Evolutionary conservation across 2,797 vertebrate species (phyloP), one percentile per base, ranked within the genome.

Genomic region (Macroramphosus scolopax): DNA sequence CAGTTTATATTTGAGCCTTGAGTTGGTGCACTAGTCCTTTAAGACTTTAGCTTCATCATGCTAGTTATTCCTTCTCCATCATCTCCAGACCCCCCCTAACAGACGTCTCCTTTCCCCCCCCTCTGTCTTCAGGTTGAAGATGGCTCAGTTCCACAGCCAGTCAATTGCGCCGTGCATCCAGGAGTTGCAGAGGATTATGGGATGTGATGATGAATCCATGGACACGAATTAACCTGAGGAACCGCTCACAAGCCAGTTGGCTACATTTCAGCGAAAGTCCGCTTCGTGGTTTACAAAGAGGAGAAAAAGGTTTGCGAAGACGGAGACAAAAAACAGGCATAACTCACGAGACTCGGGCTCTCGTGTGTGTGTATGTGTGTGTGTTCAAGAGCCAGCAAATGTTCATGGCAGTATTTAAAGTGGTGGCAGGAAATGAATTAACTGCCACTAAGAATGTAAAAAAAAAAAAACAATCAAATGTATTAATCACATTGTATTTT

Each of bases 141-240:
- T 72, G 64, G 86, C 85, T 40, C 81, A 80, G 59, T 38, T 63
- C 3, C 79, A 86, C 35, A 88, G 79, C 43, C 79, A 62, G 17
- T 50, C 74, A 5, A 68, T 89, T n/a, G 32, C 25, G 1, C 83
- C 84, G 1, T 90, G 87, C 29, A 50, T 90, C 31, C 44, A 79
- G 13, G 65, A 86, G 56, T 34, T 90, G 80, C 63, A 89, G 40
- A 88, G 79, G 65, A 78, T 88, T 22, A 39, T 89, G 46, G 69
- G 52, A 59, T 62, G 63, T 25, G 11, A 40, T 1, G 25, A 66
- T 3, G 63, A 55, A 15, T 65, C 65, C 31, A 32, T 68, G 67
- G 69, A 75, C 30, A 65, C 49, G 1, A 64, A 78, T 31, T 85
- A 54, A 73, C 16, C 14, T 0, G 6, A 37, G 6, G 5, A 41